These are phyloP conservation scores for Equus przewalskii DNA, from an alignment of 2,113 vertebrate species.

Conservation along the genomic window DNA sequence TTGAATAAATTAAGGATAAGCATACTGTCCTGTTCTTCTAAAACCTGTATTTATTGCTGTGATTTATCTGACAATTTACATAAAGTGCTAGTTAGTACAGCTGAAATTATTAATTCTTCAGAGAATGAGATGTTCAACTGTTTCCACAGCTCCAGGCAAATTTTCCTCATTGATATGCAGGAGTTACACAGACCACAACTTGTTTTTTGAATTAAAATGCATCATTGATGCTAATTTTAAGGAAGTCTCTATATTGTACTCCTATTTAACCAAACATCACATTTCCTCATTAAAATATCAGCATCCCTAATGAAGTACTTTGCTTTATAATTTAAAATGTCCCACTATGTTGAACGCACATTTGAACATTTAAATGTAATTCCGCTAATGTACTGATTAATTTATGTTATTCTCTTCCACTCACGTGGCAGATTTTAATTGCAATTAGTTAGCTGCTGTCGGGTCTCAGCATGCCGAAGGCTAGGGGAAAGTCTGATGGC, in stretches of 20 bases:
- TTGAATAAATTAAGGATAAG: conserved; percentile 84
- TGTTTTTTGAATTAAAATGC: conserved; percentile 82
- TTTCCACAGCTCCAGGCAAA: conserved; percentile 83
- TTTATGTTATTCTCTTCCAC: conserved; percentile 83
- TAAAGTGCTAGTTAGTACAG: conserved; percentile 84
- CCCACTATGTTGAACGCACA: conserved; percentile 80
- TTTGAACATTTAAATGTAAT: conserved; percentile 85
- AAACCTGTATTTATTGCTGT: conserved; percentile 84
- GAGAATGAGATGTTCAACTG: conserved; percentile 84
- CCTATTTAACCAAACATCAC: conserved; percentile 79
- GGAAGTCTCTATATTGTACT: conserved; percentile 73
- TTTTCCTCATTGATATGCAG: conserved; percentile 81
- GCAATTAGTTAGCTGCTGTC: conserved; percentile 82
- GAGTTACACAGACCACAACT: conserved; percentile 76
- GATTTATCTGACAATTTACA: conserved; percentile 86
- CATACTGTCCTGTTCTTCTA: conserved; percentile 82
- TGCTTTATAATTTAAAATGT: conserved; percentile 83
- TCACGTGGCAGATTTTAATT: conserved; percentile 86
- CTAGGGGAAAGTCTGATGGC: conserved; percentile 69
- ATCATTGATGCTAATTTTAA: conserved; percentile 82
- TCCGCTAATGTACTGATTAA: conserved; percentile 85
- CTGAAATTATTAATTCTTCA: conserved; percentile 87
- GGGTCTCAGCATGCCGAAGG: conserved; percentile 80
- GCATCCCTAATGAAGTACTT: conserved; percentile 79
- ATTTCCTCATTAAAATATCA: conserved; percentile 84